Conservation (phyloP, 2,888 invertebrate genomes). For the Heteromyza rotundicornis region DNA sequence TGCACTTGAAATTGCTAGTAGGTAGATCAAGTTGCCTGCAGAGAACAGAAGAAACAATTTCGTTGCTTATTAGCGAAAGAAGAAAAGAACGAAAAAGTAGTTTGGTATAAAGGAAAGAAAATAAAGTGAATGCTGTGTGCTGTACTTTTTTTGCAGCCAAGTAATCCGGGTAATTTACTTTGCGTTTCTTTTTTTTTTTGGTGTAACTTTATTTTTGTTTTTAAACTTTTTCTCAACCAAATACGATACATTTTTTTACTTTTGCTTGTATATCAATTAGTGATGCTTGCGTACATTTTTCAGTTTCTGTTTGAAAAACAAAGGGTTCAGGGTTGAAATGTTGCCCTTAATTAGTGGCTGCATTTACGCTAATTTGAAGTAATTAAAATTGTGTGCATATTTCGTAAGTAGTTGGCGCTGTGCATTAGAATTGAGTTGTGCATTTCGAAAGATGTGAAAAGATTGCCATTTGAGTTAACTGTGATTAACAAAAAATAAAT, state of each 20-base stretch:
- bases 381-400: no score
- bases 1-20: slow-evolving; percentile 5
- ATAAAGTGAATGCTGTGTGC: not conserved
- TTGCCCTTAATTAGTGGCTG: slow-evolving; percentile 30
- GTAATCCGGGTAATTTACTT: slow-evolving; percentile 28
- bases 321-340: not conserved
- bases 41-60: no score
- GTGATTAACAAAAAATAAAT: no score
- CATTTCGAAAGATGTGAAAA: no score
- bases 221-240: no score
- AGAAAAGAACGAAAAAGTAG: slow-evolving; percentile 8
- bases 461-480: no score
- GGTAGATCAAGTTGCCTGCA: slow-evolving; percentile 22
- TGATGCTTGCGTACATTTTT: not conserved
- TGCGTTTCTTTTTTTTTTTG: slow-evolving; percentile 13
- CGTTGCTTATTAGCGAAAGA: not conserved
- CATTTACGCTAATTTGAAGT: slow-evolving; percentile 31
- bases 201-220: not conserved
- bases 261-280: slow-evolving; percentile 25
- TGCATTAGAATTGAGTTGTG: no score
- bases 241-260: no score
- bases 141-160: not conserved
- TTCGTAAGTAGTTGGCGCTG: no score
- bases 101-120: not conserved
- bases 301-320: not conserved